Conservation (phyloP, 2,888 invertebrate genomes). For the Zygothrica quintamaculata region DNA sequence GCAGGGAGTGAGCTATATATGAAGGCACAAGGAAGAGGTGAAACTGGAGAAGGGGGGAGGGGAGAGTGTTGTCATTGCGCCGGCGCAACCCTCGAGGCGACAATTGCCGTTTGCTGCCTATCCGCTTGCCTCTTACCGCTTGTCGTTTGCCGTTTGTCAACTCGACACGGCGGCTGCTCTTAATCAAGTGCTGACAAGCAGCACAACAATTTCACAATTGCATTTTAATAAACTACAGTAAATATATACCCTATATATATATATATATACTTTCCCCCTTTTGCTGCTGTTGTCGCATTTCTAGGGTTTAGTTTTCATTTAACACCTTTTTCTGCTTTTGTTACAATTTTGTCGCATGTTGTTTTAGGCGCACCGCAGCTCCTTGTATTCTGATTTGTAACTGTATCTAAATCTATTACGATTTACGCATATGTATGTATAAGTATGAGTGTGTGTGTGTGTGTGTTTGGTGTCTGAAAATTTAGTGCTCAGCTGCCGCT, state of each 20-base stretch:
- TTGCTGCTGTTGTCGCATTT: background rate
- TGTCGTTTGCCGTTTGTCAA: constrained; percentile 23
- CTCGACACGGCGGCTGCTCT: constrained; percentile 62
- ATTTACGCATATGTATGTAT: too few relatives aligned
- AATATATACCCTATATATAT: constrained; percentile 1
- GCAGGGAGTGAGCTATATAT: background rate
- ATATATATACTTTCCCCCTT: background rate
- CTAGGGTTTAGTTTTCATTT: constrained; percentile 66
- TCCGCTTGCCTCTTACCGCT: constrained; percentile 5
- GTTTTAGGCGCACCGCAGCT: constrained; percentile 63
- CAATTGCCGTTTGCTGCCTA: constrained; percentile 1
- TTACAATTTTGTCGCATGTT: constrained; percentile 60
- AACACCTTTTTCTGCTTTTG: constrained; percentile 68
- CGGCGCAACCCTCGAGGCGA: constrained; percentile 45
- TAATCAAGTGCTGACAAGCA: constrained; percentile 79
- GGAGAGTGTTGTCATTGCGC: constrained; percentile 41
- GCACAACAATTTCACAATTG: constrained; percentile 70
- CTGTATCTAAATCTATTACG: constrained; percentile 44
- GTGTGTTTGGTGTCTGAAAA: background rate
- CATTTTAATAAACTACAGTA: constrained; percentile 72
- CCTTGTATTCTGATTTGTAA: constrained; percentile 36
- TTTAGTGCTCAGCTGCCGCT: constrained; percentile 54
- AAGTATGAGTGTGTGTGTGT: too few relatives aligned
- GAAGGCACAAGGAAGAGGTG: background rate
- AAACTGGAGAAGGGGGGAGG: background rate